Conservation (phyloP, 2,888 invertebrate genomes). For the Drosophila tripunctata region DNA sequence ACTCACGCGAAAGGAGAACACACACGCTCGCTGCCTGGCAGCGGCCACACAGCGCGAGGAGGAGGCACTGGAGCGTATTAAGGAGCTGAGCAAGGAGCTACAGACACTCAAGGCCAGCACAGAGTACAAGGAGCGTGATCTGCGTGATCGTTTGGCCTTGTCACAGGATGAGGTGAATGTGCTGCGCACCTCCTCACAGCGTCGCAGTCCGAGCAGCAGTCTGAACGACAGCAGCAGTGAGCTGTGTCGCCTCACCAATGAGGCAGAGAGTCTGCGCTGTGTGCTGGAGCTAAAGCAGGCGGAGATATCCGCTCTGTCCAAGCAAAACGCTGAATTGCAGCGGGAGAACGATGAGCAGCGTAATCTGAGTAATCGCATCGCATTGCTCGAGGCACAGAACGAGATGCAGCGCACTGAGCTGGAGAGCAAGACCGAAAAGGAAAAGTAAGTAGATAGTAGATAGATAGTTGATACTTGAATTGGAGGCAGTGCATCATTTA, state of each 20-base stretch:
- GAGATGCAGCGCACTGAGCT: conserved; percentile 91
- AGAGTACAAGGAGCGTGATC: conserved; percentile 80
- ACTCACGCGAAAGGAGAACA: conserved; percentile 72
- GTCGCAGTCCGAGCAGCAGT: conserved; percentile 56
- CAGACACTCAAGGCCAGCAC: conserved; percentile 73
- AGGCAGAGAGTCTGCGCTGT: conserved; percentile 92
- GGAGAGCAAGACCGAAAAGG: conserved; percentile 86
- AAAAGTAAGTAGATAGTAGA: conserved; percentile 86
- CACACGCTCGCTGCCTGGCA: conserved; percentile 69
- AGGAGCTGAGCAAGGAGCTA: conserved; percentile 79
- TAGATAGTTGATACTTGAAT: not conserved
- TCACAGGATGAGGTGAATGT: conserved; percentile 83
- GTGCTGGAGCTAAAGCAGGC: conserved; percentile 95
- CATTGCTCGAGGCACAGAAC: conserved; percentile 91
- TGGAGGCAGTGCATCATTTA: not conserved
- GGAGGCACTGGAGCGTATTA: conserved; percentile 80
- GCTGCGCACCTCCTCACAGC: conserved; percentile 64
- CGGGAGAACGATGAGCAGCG: conserved; percentile 91
- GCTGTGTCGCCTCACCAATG: conserved; percentile 86
- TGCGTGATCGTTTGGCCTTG: conserved; percentile 82
- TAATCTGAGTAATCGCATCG: conserved; percentile 89
- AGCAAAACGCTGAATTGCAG: conserved; percentile 88
- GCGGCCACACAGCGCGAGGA: conserved; percentile 76
- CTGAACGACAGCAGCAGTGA: conserved; percentile 50
- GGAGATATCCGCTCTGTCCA: conserved; percentile 91